Percentiles rank a stretch among this genome's conserved stretches.
Evolutionary conservation across 2,113 vertebrate species (phyloP).

Genomic region (Struthidea cinerea): DNA sequence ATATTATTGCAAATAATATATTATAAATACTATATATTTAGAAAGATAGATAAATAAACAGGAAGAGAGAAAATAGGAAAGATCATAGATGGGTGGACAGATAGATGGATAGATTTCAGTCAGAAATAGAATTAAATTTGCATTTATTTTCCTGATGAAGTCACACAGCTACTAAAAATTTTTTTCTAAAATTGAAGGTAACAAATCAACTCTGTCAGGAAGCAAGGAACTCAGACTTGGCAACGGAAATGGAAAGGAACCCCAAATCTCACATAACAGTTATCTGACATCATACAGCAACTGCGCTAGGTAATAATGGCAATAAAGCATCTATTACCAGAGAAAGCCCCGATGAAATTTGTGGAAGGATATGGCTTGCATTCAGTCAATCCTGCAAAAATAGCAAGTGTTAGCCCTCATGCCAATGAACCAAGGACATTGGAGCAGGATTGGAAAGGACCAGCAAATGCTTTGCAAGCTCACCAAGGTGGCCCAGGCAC

Average conservation of each 20-base stretch:
- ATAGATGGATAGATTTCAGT: neutral
- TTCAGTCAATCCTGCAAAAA: neutral
- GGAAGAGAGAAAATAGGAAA: neutral
- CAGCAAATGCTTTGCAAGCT: neutral
- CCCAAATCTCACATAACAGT: neutral
- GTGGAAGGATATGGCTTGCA: neutral
- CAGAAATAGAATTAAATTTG: neutral
- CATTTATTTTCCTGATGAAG: neutral
- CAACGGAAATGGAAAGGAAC: neutral
- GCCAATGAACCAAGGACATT: neutral
- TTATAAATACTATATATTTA: no score
- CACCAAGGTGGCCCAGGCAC: neutral
- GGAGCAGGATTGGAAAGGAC: neutral
- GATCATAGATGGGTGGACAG: neutral
- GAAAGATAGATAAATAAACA: neutral
- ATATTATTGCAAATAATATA: no score
- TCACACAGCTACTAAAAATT: neutral
- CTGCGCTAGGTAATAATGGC: neutral
- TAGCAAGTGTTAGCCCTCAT: neutral
- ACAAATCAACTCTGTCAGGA: neutral
- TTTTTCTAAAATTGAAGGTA: neutral
- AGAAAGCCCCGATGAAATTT: neutral
- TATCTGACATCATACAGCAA: neutral
- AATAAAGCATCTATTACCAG: neutral
- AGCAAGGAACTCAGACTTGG: neutral